Percentiles rank a stretch among this genome's conserved stretches.
Evolutionary conservation across 1,140 invertebrate genomes (phyloP).

Genomic region (Pseudomyrmex sp.): DNA sequence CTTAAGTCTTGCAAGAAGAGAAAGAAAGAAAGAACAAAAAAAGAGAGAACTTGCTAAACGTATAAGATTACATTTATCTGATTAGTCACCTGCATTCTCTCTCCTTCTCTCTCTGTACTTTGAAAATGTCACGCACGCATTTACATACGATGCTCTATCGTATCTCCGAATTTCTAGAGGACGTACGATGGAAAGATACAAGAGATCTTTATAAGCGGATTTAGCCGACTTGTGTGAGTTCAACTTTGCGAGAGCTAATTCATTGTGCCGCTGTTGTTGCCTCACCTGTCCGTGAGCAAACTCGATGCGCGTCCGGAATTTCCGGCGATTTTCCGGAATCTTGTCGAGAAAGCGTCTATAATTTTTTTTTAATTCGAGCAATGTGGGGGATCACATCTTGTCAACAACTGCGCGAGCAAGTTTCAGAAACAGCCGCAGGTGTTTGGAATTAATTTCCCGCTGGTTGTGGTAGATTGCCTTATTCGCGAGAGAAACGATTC

Average conservation of each 20-base stretch:
- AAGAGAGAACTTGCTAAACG: not conserved
- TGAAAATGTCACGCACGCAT: conserved; percentile 17
- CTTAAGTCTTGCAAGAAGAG: not conserved
- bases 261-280: not conserved
- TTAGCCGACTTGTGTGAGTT: not conserved
- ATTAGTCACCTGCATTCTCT: not conserved
- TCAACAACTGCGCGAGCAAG: not conserved
- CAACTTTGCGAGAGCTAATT: not conserved
- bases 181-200: not conserved
- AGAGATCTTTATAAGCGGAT: not conserved
- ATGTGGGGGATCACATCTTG: not conserved
- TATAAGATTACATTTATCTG: conserved; percentile 23
- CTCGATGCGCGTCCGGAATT: no score
- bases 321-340: no score
- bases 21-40: no score
- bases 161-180: not conserved
- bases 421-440: not conserved
- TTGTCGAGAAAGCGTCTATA: not conserved
- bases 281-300: not conserved
- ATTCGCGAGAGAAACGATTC: not conserved
- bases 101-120: not conserved
- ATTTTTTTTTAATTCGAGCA: conserved; percentile 8
- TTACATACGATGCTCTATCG: not conserved
- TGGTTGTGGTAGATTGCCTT: not conserved
- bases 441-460: conserved; percentile 18